Evolutionary conservation across 2,113 vertebrate species (phyloP).

Genomic region (Eleginops maclovinus): DNA sequence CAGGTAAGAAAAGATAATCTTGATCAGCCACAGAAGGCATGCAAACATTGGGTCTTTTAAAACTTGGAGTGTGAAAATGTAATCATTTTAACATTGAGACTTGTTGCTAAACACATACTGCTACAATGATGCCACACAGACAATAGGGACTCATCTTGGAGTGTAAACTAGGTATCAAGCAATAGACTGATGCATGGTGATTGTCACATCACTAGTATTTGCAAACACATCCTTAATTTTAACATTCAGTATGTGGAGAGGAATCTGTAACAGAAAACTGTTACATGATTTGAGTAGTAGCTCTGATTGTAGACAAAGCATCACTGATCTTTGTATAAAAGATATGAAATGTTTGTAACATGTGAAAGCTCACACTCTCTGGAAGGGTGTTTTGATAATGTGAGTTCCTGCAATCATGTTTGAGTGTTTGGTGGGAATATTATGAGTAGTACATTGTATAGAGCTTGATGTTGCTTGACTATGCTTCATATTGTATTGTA

Average conservation of each 20-base stretch:
- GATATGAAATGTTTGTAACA: background rate
- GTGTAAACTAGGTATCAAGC: background rate
- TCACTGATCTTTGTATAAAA: background rate
- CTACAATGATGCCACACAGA: background rate
- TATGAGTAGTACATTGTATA: background rate
- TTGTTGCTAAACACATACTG: background rate
- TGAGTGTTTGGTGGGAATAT: background rate
- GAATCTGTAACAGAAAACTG: background rate
- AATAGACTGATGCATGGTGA: too few relatives aligned
- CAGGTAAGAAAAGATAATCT: conserved; percentile 86
- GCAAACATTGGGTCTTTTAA: too few relatives aligned
- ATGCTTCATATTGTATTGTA: too few relatives aligned
- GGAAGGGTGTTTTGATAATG: background rate
- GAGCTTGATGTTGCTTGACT: conserved; percentile 44
- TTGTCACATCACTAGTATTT: background rate
- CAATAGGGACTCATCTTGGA: background rate
- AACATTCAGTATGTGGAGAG: background rate
- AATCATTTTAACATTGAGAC: background rate
- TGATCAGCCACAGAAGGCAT: background rate
- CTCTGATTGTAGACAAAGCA: background rate
- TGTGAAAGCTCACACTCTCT: background rate
- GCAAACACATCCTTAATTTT: background rate
- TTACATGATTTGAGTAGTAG: background rate
- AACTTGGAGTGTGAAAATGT: background rate
- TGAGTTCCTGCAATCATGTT: background rate